phyloP scores from a whole-genome alignment of 2,113 vertebrate genomes.

The Callipepla californica region DNA sequence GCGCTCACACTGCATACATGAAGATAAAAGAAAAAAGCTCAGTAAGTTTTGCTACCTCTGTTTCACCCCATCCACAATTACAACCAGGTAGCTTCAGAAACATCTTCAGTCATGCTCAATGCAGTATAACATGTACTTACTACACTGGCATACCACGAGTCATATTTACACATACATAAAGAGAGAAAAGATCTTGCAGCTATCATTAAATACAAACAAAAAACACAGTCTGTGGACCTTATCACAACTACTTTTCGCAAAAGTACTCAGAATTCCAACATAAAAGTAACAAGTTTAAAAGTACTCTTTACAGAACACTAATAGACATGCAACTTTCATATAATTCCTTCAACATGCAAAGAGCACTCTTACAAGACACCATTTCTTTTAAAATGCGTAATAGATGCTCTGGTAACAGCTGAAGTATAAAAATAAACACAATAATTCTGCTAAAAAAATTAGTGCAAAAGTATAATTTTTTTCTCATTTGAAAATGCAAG shows the following conservation, averaged over 20 bases:
- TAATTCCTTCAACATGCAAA: slow-evolving; percentile 20
- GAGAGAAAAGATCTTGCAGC: neutral
- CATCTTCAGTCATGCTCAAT: neutral
- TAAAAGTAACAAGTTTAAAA: slow-evolving; percentile 13
- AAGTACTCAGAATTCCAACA: slow-evolving; percentile 2
- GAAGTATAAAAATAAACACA: slow-evolving; percentile 57
- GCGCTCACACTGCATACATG: neutral
- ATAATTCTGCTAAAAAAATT: slow-evolving; percentile 39
- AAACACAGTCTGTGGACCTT: neutral
- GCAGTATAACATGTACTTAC: neutral
- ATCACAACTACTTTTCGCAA: slow-evolving; percentile 16
- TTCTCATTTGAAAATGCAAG: neutral
- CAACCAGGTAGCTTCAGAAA: neutral
- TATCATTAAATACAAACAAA: neutral
- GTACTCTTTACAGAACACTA: neutral
- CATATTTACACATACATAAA: neutral
- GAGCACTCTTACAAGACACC: neutral
- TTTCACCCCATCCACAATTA: slow-evolving; percentile 37
- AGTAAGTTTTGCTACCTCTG: neutral
- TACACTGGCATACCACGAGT: slow-evolving; percentile 2
- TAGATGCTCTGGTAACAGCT: neutral
- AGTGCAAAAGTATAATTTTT: neutral
- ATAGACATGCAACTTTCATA: neutral
- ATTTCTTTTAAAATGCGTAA: neutral
- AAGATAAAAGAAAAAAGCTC: neutral